Base-by-base conservation (phyloP, 2,113 vertebrate species). In the Rafetus swinhoei region DNA sequence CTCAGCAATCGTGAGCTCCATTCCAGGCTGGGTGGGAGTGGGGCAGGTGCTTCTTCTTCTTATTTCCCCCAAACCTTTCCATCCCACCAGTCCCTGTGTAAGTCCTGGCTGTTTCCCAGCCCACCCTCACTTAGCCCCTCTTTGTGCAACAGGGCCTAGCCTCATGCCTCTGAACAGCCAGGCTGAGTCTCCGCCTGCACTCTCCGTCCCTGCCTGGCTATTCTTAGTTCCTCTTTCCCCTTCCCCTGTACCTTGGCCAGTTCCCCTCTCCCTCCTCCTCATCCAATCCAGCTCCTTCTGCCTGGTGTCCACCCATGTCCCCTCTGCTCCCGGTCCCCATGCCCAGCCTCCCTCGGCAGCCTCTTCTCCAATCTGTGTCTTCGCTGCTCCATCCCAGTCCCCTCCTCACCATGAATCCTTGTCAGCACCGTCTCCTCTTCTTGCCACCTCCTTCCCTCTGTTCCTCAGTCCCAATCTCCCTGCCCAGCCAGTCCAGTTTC, bases 351-450 rank as follows among this genome's bases (percentile, higher is more conserved):
- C 59, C 59, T 60, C 59, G 24, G 10, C 59, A 60, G 59, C 11
- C 22, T 29, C 25, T 60, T 60, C 10, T 60, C 59, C 59, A 65
- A 15, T 65, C 62, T 65, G 15, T 60, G 25, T 60, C 59, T 1
- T 60, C 11, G 22, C 10, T 60, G 25, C 27, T 29, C 13, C 29
- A 15, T 65, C 29, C 35, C 21, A 22, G 69, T 21, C 29, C 14
- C 32, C 59, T 25, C 25, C 65, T 7, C 1, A 0, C 21, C 21
- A 32, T 27, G 6, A 3, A 57, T 92, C 45, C 25, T 81, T 86
- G 39, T 57, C 62, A 54, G 1, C 1, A 19, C 7, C 2, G 6
- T 69, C 24, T 55, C 6, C 7, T 35, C 4, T 1, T 7, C 1
- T 32, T 29, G 18, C 39, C 83, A 27, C 6, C 19, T 92, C 72